A percentile compares a stretch with the other conserved stretches of the same genome.
phyloP scores from a whole-genome alignment of 2,113 vertebrate genomes.

The Ellobius talpinus region DNA sequence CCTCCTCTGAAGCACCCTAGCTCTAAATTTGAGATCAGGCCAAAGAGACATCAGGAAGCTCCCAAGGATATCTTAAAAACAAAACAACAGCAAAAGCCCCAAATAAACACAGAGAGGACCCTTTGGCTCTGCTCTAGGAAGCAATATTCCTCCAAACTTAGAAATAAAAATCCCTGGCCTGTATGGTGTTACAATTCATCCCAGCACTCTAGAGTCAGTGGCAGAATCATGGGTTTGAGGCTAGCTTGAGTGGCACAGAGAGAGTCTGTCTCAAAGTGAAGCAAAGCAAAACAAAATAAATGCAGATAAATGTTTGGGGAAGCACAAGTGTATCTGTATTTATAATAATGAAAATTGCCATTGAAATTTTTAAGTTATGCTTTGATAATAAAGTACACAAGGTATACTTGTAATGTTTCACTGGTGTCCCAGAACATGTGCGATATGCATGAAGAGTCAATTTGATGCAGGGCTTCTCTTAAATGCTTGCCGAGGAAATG shows the following conservation, averaged over 20 bases:
- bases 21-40: slow-evolving; percentile 8
- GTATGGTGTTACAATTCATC: not conserved
- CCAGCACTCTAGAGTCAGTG: not conserved
- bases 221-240: not conserved
- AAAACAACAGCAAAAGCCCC: not conserved
- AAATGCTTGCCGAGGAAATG: slow-evolving; percentile 74
- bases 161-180: not conserved
- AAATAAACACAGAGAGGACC: not conserved
- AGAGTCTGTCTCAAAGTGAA: not conserved
- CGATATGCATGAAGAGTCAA: slow-evolving; percentile 46
- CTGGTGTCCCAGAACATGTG: slow-evolving; percentile 62
- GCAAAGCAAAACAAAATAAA: not conserved
- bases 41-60: not conserved
- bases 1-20: not conserved
- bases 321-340: slow-evolving; percentile 29
- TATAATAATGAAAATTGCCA: slow-evolving; percentile 77
- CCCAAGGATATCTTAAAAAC: not conserved
- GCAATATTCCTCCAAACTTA: not conserved
- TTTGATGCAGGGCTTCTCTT: slow-evolving; percentile 62
- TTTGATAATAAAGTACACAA: slow-evolving; percentile 68
- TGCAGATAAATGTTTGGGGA: not conserved
- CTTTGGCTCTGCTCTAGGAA: not conserved
- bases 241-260: not conserved
- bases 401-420: not conserved
- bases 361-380: slow-evolving; percentile 72